Percentiles rank a stretch among this genome's conserved stretches.
Conservation (phyloP, 2,888 invertebrate genomes). For the Torymus auratus region DNA sequence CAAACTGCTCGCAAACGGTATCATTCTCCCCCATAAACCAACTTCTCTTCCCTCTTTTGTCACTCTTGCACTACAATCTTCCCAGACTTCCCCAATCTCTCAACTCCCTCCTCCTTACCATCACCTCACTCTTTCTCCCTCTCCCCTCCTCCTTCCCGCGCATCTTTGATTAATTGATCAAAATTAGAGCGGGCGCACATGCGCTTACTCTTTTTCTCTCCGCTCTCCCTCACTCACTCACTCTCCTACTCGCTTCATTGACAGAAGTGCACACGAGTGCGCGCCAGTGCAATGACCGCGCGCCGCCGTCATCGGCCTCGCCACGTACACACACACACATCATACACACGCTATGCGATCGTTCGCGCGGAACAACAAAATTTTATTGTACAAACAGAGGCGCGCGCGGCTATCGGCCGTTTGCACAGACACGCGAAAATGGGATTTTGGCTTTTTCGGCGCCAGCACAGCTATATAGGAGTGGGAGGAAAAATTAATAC, state of each 20-base stretch:
- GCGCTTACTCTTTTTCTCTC: slow-evolving; percentile 9
- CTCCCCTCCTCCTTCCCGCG: slow-evolving; percentile 1
- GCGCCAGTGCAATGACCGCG: slow-evolving; percentile 42
- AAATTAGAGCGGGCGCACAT: slow-evolving; percentile 68
- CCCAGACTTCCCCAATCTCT: too few species aligned
- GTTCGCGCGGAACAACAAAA: slow-evolving; percentile 68
- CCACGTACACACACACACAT: background rate
- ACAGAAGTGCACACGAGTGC: slow-evolving; percentile 3
- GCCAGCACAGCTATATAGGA: too few species aligned
- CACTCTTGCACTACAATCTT: too few species aligned
- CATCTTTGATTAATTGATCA: slow-evolving; percentile 73
- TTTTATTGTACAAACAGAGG: slow-evolving; percentile 66
- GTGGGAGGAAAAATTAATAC: too few species aligned
- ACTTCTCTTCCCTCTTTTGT: too few species aligned
- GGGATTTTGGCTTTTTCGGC: background rate
- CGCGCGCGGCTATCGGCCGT: slow-evolving; percentile 32
- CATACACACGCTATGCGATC: slow-evolving; percentile 59
- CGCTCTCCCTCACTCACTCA: background rate
- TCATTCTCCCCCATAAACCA: too few species aligned
- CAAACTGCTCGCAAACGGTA: too few species aligned
- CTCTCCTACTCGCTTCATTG: slow-evolving; percentile 35
- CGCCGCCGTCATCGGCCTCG: slow-evolving; percentile 10
- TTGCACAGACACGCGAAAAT: slow-evolving; percentile 31
- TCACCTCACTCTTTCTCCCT: background rate
- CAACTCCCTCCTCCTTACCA: too few species aligned